Conservation (phyloP, 2,888 invertebrate genomes). For the Sthenelais limicola region DNA sequence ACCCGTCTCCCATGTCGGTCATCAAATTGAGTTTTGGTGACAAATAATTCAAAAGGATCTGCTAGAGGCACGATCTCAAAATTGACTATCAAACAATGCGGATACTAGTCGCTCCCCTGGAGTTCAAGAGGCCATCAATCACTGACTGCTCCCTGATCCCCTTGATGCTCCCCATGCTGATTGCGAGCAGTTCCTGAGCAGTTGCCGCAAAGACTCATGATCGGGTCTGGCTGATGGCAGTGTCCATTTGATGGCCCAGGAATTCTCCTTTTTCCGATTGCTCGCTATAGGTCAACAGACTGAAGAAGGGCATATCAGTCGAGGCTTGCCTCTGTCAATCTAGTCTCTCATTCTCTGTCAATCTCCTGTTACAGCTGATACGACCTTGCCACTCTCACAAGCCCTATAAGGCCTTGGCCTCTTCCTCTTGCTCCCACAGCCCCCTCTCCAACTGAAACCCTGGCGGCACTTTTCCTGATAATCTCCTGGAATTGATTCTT, state of each 20-base stretch:
- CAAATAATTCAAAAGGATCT: constrained; percentile 16
- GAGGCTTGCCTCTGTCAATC: constrained; percentile 37
- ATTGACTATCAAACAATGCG: constrained; percentile 39
- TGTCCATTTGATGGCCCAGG: too few relatives aligned
- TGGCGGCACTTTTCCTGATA: too few relatives aligned
- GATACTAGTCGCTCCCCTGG: constrained; percentile 33
- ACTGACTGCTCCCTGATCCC: constrained; percentile 15
- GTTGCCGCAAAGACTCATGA: too few relatives aligned
- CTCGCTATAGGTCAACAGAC: too few relatives aligned
- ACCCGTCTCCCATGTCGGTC: not conserved
- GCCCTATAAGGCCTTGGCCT: too few relatives aligned
- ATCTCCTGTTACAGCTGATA: constrained; percentile 20
- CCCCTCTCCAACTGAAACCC: too few relatives aligned
- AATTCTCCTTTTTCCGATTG: too few relatives aligned
- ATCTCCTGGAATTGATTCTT: too few relatives aligned
- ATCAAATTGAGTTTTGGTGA: not conserved
- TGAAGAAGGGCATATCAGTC: too few relatives aligned
- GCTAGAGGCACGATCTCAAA: constrained; percentile 4
- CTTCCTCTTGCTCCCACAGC: too few relatives aligned
- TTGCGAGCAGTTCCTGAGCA: constrained; percentile 9
- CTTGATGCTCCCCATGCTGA: constrained; percentile 14
- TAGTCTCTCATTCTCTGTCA: constrained; percentile 10
- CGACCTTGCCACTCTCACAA: constrained; percentile 36
- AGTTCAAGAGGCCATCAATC: constrained; percentile 33
- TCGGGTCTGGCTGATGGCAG: too few relatives aligned